Evolutionary conservation across 2,888 invertebrate genomes (phyloP).

Genomic region (Stegophylla sp.): DNA sequence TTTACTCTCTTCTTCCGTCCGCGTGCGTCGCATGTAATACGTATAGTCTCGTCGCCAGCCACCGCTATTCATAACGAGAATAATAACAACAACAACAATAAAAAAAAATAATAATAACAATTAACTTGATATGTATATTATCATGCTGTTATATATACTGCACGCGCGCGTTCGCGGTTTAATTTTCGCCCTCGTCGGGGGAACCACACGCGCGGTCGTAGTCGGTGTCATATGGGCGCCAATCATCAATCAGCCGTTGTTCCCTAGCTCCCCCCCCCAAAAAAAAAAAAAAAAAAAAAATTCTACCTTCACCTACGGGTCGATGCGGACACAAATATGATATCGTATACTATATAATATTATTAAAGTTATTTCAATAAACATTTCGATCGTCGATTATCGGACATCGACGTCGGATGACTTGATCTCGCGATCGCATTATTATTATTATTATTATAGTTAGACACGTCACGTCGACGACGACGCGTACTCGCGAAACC

Average conservation of each 20-base stretch:
- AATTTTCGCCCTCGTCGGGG: conserved; percentile 19
- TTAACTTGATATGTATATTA: neutral
- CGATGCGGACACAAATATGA: neutral
- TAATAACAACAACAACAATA: conserved; percentile 20
- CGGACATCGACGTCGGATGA: neutral
- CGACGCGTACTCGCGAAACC: neutral
- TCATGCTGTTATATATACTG: too few species aligned
- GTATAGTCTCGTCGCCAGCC: conserved; percentile 40
- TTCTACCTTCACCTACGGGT: too few species aligned
- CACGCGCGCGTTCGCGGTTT: conserved; percentile 28
- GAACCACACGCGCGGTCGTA: neutral
- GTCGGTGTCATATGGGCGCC: conserved; percentile 23
- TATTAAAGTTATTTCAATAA: neutral
- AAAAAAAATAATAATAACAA: conserved; percentile 15
- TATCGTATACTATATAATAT: neutral
- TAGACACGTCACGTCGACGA: conserved; percentile 21
- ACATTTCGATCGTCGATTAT: neutral
- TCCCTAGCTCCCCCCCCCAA: neutral
- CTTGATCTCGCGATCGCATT: conserved; percentile 1
- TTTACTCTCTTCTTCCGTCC: neutral
- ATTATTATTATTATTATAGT: too few species aligned
- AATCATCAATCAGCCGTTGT: conserved; percentile 47
- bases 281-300: too few species aligned
- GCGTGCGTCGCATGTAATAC: too few species aligned
- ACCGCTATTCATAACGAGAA: conserved; percentile 39